Percentiles rank a stretch among this genome's conserved stretches.
Evolutionary conservation across 2,113 vertebrate species (phyloP).

Genomic region (Oncorhynchus masou): DNA sequence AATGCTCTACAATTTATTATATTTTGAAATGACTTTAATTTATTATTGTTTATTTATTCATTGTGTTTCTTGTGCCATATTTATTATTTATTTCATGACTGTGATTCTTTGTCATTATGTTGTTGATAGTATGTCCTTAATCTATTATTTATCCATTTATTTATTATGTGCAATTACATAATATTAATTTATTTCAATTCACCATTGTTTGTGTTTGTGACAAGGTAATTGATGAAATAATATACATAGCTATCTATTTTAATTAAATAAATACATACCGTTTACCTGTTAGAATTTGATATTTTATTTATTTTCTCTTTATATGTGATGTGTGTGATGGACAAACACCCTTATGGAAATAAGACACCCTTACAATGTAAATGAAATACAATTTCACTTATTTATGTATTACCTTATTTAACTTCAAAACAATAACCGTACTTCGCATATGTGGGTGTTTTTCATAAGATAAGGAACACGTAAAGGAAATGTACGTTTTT

Average conservation of each 20-base stretch:
- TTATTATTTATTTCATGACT: slow-evolving; percentile 60
- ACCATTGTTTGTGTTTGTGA: slow-evolving; percentile 14
- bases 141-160: slow-evolving; percentile 59
- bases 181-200: slow-evolving; percentile 65
- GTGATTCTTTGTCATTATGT: slow-evolving; percentile 35
- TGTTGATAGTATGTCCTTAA: slow-evolving; percentile 14
- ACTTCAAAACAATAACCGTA: not conserved
- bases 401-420: too few relatives aligned
- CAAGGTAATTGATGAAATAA: not conserved
- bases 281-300: not conserved
- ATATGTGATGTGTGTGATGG: too few relatives aligned
- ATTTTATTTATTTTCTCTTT: not conserved
- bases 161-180: slow-evolving; percentile 60
- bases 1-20: slow-evolving; percentile 21
- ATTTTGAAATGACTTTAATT: slow-evolving; percentile 55
- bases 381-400: too few relatives aligned
- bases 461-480: too few relatives aligned
- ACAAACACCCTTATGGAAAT: too few relatives aligned
- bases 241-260: slow-evolving; percentile 8
- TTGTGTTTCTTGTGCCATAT: slow-evolving; percentile 33
- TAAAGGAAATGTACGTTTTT: not conserved
- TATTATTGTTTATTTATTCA: slow-evolving; percentile 45
- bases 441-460: not conserved
- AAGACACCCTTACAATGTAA: too few relatives aligned
- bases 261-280: not conserved